These are phyloP conservation scores for Porites lutea DNA, from an alignment of 64 coral and sea anemone genomes.

Conservation along the genomic window DNA sequence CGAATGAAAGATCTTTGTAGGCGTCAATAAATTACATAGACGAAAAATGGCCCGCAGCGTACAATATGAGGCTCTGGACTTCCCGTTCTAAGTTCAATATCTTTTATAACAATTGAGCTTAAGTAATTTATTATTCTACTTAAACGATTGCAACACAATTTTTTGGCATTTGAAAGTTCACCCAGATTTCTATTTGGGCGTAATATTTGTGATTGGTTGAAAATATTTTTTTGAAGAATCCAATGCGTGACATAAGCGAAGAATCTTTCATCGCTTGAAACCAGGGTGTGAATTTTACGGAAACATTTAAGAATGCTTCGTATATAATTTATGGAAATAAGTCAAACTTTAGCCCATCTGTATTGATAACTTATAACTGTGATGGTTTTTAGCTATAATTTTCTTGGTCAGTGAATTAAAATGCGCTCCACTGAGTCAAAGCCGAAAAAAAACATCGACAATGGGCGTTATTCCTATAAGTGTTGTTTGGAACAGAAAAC, in stretches of 20 bases:
- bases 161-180: not conserved
- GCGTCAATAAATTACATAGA: not conserved
- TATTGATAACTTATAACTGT: not conserved
- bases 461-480: not conserved
- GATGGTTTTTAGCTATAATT: not conserved
- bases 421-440: not conserved
- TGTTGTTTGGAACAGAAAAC: not conserved
- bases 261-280: not conserved
- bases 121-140: not conserved
- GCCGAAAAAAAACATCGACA: not conserved
- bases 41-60: not conserved
- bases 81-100: not conserved
- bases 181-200: not conserved
- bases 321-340: constrained; percentile 19
- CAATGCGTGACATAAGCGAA: constrained; percentile 13
- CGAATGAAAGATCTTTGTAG: not conserved
- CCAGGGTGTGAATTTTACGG: not conserved
- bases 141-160: not conserved
- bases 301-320: not conserved
- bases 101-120: not conserved
- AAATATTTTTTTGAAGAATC: not conserved
- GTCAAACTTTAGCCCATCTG: not conserved
- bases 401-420: not conserved
- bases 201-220: not conserved
- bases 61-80: not conserved